phyloP scores from a whole-genome alignment of 2,888 invertebrate species.

The Sinelater perroti region DNA sequence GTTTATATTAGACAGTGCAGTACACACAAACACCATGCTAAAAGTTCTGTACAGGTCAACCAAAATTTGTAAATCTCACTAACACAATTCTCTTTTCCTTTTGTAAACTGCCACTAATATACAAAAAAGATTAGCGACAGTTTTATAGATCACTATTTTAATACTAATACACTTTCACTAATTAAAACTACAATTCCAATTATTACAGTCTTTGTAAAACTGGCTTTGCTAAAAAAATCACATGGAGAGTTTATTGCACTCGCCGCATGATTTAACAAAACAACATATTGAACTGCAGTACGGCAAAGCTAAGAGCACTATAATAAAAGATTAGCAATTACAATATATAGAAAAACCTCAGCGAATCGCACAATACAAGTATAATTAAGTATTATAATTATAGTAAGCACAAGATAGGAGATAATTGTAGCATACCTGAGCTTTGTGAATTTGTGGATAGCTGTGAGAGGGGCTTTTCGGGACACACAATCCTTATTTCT shows the following conservation, averaged over 20 bases:
- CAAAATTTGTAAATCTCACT: too few species aligned
- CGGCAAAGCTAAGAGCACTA: constrained; percentile 16
- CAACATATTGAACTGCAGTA: constrained; percentile 6
- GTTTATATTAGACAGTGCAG: constrained; percentile 55
- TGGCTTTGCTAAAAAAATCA: too few species aligned
- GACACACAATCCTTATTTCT: constrained; percentile 82
- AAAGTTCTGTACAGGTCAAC: too few species aligned
- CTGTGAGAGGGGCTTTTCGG: constrained; percentile 79
- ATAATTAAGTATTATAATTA: constrained; percentile 20
- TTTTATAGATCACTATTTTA: too few species aligned
- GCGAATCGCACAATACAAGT: constrained; percentile 20
- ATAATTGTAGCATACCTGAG: constrained; percentile 67
- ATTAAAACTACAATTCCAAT: too few species aligned
- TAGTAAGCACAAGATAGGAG: constrained; percentile 27
- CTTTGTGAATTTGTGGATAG: constrained; percentile 77
- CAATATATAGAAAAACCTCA: constrained; percentile 6
- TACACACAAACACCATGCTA: constrained; percentile 39
- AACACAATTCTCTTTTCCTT: too few species aligned
- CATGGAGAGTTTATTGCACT: too few species aligned
- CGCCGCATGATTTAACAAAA: too few species aligned
- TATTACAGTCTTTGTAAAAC: too few species aligned
- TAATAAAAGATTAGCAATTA: constrained; percentile 7
- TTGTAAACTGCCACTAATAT: too few species aligned
- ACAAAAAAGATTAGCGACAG: too few species aligned
- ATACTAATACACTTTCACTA: too few species aligned